Conservation (phyloP, 1,140 invertebrate genomes). For the Geopemphigus sp. region DNA sequence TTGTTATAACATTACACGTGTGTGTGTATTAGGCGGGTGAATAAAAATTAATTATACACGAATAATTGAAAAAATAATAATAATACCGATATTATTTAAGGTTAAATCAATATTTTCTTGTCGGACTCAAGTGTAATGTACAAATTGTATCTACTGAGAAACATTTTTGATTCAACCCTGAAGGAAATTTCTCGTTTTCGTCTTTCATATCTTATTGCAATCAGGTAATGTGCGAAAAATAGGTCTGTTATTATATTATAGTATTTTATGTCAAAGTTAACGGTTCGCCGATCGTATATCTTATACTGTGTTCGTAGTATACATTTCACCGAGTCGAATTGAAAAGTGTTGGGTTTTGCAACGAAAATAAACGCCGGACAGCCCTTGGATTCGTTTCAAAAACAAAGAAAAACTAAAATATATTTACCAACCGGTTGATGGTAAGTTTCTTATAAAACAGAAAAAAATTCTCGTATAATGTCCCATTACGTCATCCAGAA, state of each 20-base stretch:
- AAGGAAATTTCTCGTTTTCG: conserved; percentile 3
- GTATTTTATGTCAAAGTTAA: conserved; percentile 44
- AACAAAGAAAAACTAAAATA: conserved; percentile 21
- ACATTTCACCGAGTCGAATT: conserved; percentile 17
- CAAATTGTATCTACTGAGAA: neutral
- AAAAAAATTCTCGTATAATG: neutral
- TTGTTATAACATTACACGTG: no score
- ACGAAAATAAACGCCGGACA: conserved; percentile 38
- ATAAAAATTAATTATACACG: no score
- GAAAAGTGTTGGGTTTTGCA: conserved; percentile 39
- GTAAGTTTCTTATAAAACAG: neutral
- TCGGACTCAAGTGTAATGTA: neutral
- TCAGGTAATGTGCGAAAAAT: conserved; percentile 12
- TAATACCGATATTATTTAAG: neutral
- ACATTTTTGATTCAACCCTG: conserved; percentile 17
- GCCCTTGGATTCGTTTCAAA: conserved; percentile 49
- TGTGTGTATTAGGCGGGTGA: no score
- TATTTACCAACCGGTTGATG: conserved; percentile 10
- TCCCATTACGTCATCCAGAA: neutral
- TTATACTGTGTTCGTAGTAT: neutral
- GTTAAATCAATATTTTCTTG: no score
- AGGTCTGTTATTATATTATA: neutral
- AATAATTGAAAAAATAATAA: no score
- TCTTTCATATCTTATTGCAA: neutral
- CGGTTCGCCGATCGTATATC: conserved; percentile 33